A percentile compares a stretch with the other conserved stretches of the same genome.
These are phyloP conservation scores for Melitaea cinxia DNA, from an alignment of 1,140 invertebrate genomes.

Conservation along the genomic window DNA sequence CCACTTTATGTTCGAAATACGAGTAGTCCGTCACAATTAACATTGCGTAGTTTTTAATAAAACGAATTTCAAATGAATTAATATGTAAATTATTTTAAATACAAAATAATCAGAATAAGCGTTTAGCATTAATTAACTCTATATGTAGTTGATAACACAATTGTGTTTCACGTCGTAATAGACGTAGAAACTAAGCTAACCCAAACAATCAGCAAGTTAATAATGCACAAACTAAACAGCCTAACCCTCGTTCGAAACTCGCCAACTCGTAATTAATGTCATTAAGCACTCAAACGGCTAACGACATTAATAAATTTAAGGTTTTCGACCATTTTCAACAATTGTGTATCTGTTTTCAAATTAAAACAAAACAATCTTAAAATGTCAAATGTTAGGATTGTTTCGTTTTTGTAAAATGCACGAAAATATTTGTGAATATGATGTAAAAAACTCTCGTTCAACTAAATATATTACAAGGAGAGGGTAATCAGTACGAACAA, in stretches of 20 bases:
- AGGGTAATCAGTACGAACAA: not conserved
- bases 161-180: not conserved
- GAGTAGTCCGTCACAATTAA: too few relatives aligned
- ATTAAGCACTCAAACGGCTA: conserved; percentile 7
- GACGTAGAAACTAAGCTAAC: not conserved
- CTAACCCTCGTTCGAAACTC: not conserved
- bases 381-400: not conserved
- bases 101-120: too few relatives aligned
- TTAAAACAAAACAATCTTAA: not conserved
- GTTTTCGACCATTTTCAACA: not conserved
- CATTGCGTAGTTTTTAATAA: too few relatives aligned
- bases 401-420: not conserved
- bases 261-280: conserved; percentile 5
- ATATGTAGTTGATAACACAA: not conserved
- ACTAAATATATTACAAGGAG: too few relatives aligned
- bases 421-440: not conserved
- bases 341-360: not conserved
- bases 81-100: too few relatives aligned
- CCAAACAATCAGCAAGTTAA: not conserved
- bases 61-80: too few relatives aligned
- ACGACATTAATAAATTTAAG: not conserved
- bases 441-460: not conserved
- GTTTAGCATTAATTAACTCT: not conserved
- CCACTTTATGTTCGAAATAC: too few relatives aligned
- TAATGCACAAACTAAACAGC: conserved; percentile 8